A percentile compares a stretch with the other conserved stretches of the same genome.
phyloP scores from a whole-genome alignment of 2,113 vertebrate species.

The Gadus chalcogrammus region DNA sequence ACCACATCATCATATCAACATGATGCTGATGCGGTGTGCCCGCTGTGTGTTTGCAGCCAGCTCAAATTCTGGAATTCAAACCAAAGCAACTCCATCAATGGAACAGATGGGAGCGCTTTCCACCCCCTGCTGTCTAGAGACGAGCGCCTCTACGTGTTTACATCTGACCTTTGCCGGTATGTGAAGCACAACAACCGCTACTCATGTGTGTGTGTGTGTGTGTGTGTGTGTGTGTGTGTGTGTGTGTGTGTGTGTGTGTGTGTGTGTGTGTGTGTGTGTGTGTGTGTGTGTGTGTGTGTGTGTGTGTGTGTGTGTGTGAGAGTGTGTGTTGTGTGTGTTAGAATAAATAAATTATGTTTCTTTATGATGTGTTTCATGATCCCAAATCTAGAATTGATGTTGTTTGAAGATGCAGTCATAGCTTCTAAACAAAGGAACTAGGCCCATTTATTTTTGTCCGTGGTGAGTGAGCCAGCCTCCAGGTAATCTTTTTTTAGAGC shows the following conservation, averaged over 20 bases:
- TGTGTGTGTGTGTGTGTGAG: neutral
- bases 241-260: neutral
- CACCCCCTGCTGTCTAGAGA: constrained; percentile 83
- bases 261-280: neutral
- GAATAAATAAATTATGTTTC: no score
- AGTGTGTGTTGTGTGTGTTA: neutral
- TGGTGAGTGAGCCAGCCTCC: no score
- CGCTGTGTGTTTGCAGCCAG: constrained; percentile 47
- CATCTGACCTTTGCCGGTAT: constrained; percentile 94
- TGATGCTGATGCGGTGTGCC: neutral
- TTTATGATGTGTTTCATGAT: no score
- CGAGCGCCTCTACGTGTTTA: constrained; percentile 85
- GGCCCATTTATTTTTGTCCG: no score
- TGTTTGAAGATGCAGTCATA: no score
- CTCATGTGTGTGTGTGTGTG: neutral
- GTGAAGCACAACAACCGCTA: neutral
- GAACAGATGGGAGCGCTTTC: constrained; percentile 89
- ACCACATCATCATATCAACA: no score
- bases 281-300: neutral
- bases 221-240: neutral
- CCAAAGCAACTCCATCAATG: constrained; percentile 89
- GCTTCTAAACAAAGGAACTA: no score
- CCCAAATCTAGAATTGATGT: no score
- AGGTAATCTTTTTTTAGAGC: no score
- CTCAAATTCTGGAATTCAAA: constrained; percentile 83